Percentiles rank a stretch among this genome's conserved stretches.
Conservation (phyloP, 2,113 vertebrate genomes). For the Bathybates hornii region DNA sequence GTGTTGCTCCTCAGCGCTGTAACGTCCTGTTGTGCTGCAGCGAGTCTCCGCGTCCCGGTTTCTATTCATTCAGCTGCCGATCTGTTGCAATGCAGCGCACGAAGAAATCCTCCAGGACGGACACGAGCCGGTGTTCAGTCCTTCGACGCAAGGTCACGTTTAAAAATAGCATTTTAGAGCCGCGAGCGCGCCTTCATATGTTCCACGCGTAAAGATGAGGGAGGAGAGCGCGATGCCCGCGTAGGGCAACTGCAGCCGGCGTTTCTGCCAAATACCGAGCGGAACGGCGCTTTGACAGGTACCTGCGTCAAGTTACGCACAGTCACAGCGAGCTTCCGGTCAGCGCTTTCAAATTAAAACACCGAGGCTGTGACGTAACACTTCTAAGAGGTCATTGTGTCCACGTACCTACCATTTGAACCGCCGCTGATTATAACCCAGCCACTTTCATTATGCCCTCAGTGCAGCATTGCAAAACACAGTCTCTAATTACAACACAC, state of each 20-base stretch:
- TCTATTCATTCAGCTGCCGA: neutral
- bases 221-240: neutral
- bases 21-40: neutral
- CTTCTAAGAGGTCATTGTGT: neutral
- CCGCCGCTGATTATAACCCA: rapidly evolving
- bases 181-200: rapidly evolving
- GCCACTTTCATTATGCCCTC: neutral
- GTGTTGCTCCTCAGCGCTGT: neutral
- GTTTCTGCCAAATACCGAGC: neutral
- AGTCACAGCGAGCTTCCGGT: neutral
- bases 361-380: neutral
- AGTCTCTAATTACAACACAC: rapidly evolving
- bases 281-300: neutral
- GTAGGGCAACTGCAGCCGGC: constrained; percentile 1
- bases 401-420: rapidly evolving
- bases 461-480: neutral
- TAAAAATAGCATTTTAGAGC: neutral
- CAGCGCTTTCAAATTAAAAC: constrained; percentile 1
- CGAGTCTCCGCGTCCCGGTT: neutral
- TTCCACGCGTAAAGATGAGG: rapidly evolving
- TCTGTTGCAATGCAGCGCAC: neutral
- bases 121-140: neutral
- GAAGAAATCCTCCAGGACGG: neutral
- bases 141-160: neutral
- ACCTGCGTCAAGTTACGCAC: neutral